Evolutionary conservation across 2,888 invertebrate genomes (phyloP), one percentile per base, ranked within the genome.

Genomic region (Spatulosminthurus flaviceps): DNA sequence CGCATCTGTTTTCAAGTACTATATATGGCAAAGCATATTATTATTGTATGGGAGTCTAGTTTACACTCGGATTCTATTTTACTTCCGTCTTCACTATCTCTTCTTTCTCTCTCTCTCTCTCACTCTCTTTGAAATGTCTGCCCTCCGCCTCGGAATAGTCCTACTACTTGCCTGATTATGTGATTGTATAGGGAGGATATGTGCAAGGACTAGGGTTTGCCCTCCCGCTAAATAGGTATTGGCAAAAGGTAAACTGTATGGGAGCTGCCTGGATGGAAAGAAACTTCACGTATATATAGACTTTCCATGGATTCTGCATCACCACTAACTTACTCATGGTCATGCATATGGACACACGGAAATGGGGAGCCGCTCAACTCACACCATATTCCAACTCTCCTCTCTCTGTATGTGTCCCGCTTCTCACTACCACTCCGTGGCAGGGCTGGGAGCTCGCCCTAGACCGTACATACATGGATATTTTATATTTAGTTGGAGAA

Each of bases 41-140:
- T 75, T 75, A 66, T 67, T 67, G 76, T 41, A 43, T 64, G 66
- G 69, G 76, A 66, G 74, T 64, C 74, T 76, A 41, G 69, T 76
- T 67, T 72, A 69, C 78, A 72, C 78, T 73, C 60, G 77, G 77
- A 70, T 77, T 71, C 70, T 34, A 70, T 79, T 79, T 60, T 75
- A 75, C 71, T 72, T 78, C 43, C 72, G 66, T 72, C 66, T 72
- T 78, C 60, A 51, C 75, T 64, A 70, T 74, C 79, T 69, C 79
- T 60, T 43, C 26, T 24, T 21, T 78, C 78, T 71, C 71, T 21
- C 60, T 24, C 16, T 66, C 42, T 72, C 71, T 74, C 73, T 60
- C 73, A 22, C 19, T 66, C 64, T 64, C 64, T 64, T 64, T 64
- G 22, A 64, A 64, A 64, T 64, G 64, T 64, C 34, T 73, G 28